phyloP scores from a whole-genome alignment of 2,888 invertebrate species.

The Muschampia plurimacula region DNA sequence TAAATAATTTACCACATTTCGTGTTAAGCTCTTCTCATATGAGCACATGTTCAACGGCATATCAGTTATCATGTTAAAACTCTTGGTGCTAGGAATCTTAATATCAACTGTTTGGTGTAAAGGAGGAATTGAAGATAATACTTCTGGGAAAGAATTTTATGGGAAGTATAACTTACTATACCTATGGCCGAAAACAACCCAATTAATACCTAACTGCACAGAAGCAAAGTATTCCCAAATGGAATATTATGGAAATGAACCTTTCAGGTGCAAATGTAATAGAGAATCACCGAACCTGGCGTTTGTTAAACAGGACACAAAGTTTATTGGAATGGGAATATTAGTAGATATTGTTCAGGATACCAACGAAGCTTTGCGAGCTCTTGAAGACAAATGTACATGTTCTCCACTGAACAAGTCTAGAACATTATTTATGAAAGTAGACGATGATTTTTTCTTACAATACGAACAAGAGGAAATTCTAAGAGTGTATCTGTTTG shows the following conservation, averaged over 20 bases:
- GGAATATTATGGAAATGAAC: background rate
- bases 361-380: background rate
- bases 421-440: constrained; percentile 11
- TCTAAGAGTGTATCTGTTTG: constrained; percentile 24
- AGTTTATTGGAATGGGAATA: background rate
- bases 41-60: background rate
- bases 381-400: constrained; percentile 15
- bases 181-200: constrained; percentile 20
- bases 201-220: constrained; percentile 2
- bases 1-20: background rate
- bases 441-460: constrained; percentile 18
- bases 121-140: constrained; percentile 21
- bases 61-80: constrained; percentile 14
- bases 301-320: constrained; percentile 10
- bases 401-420: constrained; percentile 17
- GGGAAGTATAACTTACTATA: constrained; percentile 15
- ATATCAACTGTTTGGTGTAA: constrained; percentile 6
- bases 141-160: constrained; percentile 6
- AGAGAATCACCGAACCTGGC: constrained; percentile 16
- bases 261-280: constrained; percentile 11
- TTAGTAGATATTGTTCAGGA: constrained; percentile 12
- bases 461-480: constrained; percentile 24
- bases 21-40: background rate
- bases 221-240: constrained; percentile 9
- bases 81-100: background rate